Conservation (phyloP, 2,797 vertebrate genomes). For the Trachops cirrhosus region DNA sequence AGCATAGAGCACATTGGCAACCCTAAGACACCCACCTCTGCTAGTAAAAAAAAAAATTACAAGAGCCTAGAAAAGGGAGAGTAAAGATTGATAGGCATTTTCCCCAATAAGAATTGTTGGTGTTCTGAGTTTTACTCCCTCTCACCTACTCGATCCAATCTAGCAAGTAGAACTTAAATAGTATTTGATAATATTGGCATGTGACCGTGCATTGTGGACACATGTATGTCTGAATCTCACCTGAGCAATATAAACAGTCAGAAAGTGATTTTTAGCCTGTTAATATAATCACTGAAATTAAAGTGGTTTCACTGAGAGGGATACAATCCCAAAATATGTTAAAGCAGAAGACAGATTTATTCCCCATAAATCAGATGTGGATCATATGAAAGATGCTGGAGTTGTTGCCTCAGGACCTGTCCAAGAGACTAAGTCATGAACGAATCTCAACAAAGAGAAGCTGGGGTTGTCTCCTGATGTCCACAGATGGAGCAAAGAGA, state of each 20-base stretch:
- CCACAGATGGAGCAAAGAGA: neutral
- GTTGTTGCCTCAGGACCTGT: neutral
- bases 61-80: neutral
- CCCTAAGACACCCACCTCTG: neutral
- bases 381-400: fast-evolving
- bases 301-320: neutral
- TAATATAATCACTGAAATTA: neutral
- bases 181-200: neutral
- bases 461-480: neutral
- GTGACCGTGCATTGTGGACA: neutral
- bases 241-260: neutral
- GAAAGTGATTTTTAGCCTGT: neutral
- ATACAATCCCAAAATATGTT: neutral
- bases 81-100: neutral
- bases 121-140: neutral
- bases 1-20: neutral
- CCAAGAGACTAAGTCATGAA: neutral
- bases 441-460: neutral
- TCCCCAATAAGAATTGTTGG: too few relatives aligned
- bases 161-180: neutral
- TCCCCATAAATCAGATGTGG: neutral
- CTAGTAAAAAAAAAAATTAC: neutral
- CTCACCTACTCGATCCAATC: neutral
- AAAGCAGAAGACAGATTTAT: neutral
- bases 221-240: neutral